A percentile compares a stretch with the other conserved stretches of the same genome.
Evolutionary conservation across 2,888 invertebrate genomes (phyloP).

Genomic region (Elysia crispata): DNA sequence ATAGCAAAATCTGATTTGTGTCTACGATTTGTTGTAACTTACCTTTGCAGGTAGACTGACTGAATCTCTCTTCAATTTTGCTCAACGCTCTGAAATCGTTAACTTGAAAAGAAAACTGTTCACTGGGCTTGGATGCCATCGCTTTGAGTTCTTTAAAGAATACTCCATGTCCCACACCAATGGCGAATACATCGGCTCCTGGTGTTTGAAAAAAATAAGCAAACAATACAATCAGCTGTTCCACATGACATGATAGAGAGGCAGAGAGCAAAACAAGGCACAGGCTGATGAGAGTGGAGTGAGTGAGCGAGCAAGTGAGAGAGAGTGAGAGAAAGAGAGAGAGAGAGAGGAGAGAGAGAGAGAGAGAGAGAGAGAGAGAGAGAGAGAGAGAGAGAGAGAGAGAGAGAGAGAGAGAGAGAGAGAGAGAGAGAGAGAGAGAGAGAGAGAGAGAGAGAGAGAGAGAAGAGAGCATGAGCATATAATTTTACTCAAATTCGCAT

Average conservation of each 20-base stretch:
- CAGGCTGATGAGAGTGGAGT: too few species aligned
- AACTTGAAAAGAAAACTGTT: conserved; percentile 62
- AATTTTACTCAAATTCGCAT: too few species aligned
- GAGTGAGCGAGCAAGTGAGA: too few species aligned
- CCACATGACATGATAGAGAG: too few species aligned
- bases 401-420: background rate
- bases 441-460: background rate
- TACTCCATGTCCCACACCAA: conserved; percentile 61
- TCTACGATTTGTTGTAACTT: background rate
- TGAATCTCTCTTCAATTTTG: conserved; percentile 54
- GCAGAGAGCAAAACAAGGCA: too few species aligned
- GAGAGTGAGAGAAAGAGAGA: too few species aligned
- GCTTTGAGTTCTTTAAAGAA: conserved; percentile 58
- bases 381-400: background rate
- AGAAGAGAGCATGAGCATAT: background rate
- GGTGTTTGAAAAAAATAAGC: background rate
- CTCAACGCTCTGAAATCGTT: conserved; percentile 59
- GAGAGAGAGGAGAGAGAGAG: conserved; percentile 10
- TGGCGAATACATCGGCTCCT: conserved; percentile 60
- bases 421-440: conserved; percentile 4
- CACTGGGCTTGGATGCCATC: conserved; percentile 61
- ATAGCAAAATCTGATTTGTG: too few species aligned
- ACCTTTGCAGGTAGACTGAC: conserved; percentile 41
- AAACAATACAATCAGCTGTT: background rate
- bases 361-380: background rate